These are phyloP conservation scores for Ammospiza caudacuta DNA, from an alignment of 2,113 vertebrate genomes.

Conservation along the genomic window DNA sequence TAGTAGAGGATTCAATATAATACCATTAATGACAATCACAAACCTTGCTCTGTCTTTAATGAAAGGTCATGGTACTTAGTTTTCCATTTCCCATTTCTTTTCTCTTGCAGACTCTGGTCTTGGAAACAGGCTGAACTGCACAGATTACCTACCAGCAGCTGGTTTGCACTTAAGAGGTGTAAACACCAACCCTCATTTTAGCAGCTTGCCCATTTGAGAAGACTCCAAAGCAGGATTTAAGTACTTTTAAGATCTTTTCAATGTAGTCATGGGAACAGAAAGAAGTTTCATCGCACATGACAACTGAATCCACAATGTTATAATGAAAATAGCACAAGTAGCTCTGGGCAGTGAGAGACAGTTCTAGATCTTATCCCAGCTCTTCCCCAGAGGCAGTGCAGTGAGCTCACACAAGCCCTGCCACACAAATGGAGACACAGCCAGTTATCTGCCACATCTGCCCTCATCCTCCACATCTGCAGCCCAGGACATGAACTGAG, in stretches of 20 bases:
- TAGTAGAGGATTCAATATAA: background rate
- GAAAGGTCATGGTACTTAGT: background rate
- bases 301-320: background rate
- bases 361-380: background rate
- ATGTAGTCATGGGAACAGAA: background rate
- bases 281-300: background rate
- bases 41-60: background rate
- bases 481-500: background rate
- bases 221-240: background rate
- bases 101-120: background rate
- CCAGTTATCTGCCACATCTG: background rate
- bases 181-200: background rate
- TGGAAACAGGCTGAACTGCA: background rate
- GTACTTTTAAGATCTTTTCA: background rate
- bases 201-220: background rate
- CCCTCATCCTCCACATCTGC: background rate
- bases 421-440: background rate
- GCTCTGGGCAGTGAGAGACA: background rate
- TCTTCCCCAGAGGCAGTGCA: background rate
- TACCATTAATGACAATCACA: background rate
- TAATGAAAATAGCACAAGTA: background rate
- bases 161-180: background rate
- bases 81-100: background rate
- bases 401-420: background rate
- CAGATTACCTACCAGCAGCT: background rate